Conservation (phyloP, 1,140 invertebrate genomes). For the Macrocentrus cingulum region DNA sequence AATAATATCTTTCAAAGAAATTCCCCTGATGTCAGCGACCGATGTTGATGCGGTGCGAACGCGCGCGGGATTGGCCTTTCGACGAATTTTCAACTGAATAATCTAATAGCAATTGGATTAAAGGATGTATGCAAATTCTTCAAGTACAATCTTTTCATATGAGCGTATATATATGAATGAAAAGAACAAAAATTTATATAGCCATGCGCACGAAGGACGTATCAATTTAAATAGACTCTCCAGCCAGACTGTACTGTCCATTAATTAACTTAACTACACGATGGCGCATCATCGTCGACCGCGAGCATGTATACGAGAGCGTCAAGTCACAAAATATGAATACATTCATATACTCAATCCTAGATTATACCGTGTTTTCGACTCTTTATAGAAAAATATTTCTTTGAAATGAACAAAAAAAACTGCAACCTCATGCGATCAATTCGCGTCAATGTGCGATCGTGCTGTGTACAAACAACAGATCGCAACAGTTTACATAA, state of each 20-base stretch:
- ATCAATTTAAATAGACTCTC: slow-evolving; percentile 58
- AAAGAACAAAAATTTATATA: slow-evolving; percentile 44
- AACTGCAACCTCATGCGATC: slow-evolving; percentile 2
- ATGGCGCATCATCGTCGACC: slow-evolving; percentile 47
- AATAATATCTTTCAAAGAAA: no score
- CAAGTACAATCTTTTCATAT: no score
- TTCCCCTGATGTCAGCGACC: no score
- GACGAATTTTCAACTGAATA: no score
- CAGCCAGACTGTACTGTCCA: slow-evolving; percentile 56
- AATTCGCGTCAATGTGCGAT: background rate
- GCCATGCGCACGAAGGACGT: slow-evolving; percentile 52
- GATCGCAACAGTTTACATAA: slow-evolving; percentile 25
- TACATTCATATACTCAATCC: background rate
- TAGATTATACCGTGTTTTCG: background rate
- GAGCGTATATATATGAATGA: background rate
- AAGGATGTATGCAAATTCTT: no score
- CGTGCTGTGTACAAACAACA: background rate
- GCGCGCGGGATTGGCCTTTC: no score
- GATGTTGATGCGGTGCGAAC: no score
- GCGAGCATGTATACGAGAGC: slow-evolving; percentile 38
- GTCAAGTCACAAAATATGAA: slow-evolving; percentile 16
- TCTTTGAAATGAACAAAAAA: background rate
- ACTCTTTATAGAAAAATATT: slow-evolving; percentile 2
- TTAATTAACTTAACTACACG: slow-evolving; percentile 60
- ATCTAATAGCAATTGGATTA: no score